phyloP scores from a whole-genome alignment of 2,797 vertebrate species.

The Channa striata region DNA sequence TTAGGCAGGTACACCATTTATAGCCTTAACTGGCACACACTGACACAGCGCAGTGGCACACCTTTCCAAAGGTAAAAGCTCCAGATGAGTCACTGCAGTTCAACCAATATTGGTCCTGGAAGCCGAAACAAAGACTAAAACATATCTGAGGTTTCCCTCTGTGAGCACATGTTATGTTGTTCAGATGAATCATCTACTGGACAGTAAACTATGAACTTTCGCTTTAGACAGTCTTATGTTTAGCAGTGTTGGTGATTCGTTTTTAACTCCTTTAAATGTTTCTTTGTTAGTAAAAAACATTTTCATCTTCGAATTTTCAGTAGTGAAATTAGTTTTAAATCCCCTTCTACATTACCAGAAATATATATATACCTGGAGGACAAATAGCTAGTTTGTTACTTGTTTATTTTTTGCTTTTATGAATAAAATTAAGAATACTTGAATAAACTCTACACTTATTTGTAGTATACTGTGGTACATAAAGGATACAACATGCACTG shows the following conservation, averaged over 20 bases:
- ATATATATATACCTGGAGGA: no score
- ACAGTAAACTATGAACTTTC: neutral
- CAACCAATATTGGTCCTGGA: constrained; percentile 18
- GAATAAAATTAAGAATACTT: no score
- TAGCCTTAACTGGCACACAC: neutral
- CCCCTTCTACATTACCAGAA: no score
- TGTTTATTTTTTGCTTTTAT: no score
- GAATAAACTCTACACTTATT: no score
- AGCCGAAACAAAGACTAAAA: constrained; percentile 57
- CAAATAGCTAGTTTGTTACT: no score
- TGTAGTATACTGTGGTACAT: no score
- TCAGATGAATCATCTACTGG: constrained; percentile 31
- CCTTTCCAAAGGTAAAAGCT: constrained; percentile 38
- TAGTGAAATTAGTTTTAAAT: no score
- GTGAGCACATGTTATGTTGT: constrained; percentile 5
- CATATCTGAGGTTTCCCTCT: constrained; percentile 19
- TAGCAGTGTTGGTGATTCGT: no score
- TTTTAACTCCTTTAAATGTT: no score
- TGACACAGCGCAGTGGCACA: constrained; percentile 17
- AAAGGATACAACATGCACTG: no score
- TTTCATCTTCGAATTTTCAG: no score
- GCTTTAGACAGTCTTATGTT: neutral
- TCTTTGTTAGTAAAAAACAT: neutral
- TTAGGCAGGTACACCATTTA: neutral
- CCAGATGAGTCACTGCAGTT: constrained; percentile 44